phyloP scores from a whole-genome alignment of 1,140 invertebrate species.

The Drepana arcuata region DNA sequence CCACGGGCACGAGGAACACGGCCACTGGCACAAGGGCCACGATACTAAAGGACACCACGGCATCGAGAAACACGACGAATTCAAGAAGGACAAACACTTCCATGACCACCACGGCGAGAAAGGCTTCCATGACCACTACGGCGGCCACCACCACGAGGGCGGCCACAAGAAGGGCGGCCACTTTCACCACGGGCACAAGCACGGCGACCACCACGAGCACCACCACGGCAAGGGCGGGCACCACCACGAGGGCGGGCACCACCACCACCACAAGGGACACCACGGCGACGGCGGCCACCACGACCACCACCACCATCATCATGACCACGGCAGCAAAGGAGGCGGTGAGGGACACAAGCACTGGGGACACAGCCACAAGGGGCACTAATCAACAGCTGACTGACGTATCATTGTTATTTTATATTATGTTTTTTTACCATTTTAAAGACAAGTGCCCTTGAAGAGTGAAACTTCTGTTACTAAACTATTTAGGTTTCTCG shows the following conservation, averaged over 20 bases:
- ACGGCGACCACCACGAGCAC: constrained; percentile 72
- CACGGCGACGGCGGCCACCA: constrained; percentile 64
- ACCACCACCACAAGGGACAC: constrained; percentile 74
- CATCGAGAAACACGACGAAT: constrained; percentile 79
- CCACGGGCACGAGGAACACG: constrained; percentile 73
- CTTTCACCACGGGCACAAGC: constrained; percentile 79
- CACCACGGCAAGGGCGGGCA: constrained; percentile 56
- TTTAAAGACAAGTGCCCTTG: no score
- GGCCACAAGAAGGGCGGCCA: constrained; percentile 76
- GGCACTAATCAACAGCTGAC: constrained; percentile 66
- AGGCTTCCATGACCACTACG: constrained; percentile 77
- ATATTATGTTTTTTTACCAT: no score
- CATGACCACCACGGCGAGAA: constrained; percentile 84
- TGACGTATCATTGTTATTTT: constrained; percentile 25
- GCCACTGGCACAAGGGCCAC: constrained; percentile 82
- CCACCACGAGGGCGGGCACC: constrained; percentile 59
- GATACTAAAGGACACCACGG: constrained; percentile 84
- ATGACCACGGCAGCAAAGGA: constrained; percentile 76
- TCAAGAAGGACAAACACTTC: constrained; percentile 73
- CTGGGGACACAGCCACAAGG: constrained; percentile 71
- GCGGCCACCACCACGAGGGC: constrained; percentile 76
- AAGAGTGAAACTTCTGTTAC: no score
- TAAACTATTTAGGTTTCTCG: no score
- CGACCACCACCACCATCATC: constrained; percentile 73
- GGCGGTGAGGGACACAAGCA: constrained; percentile 70